Base-by-base conservation (phyloP, 2,113 vertebrate genomes). In the Mustela lutreola region DNA sequence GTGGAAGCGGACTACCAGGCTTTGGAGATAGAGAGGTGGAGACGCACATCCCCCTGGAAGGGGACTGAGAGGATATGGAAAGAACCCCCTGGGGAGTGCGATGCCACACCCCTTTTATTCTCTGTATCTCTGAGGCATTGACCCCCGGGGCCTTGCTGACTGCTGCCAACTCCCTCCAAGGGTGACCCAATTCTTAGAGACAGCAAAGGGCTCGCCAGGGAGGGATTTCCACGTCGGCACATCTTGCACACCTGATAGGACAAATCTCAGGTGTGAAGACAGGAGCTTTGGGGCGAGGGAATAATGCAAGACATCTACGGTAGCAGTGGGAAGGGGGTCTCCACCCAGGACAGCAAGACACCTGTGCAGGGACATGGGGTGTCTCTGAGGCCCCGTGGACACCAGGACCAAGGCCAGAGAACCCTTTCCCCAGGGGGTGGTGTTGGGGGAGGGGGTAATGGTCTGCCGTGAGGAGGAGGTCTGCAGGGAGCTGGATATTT, bases 401-500 rank as follows among this genome's bases (percentile, higher is more conserved):
- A 65, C 4, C 45, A n/a, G 63, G 28, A 58, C 26, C 21, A 56
- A 48, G 18, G 31, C 22, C n/a, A 83, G n/a, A 56, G 5, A 26
- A 3, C 62, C n/a, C 19, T 22, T 71, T 71, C 67, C 67, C 7
- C 22, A 24, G 24, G 26, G 11, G 11, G 26, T 1, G 4, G 53
- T 56, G 53, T 56, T 56, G 53, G 16, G 15, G 24, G 62, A 11
- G 62, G 14, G 8, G 3, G 58, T 60, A 60, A 60, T 7, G 2
- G 8, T 22, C 24, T 19, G 7, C 1, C 24, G 15, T 36, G 14
- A 28, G 62, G 45, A 53, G 5, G n/a, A 14, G 21, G 31, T 10
- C 10, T 2, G 21, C 9, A 6, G 11, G 11, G 11, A 4, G 12
- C 0, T 3, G 31, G 31, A 1, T 48, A 19, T 1, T 5, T 21